Conservation (phyloP, 1,140 invertebrate species). For the Drosophila pandora region DNA sequence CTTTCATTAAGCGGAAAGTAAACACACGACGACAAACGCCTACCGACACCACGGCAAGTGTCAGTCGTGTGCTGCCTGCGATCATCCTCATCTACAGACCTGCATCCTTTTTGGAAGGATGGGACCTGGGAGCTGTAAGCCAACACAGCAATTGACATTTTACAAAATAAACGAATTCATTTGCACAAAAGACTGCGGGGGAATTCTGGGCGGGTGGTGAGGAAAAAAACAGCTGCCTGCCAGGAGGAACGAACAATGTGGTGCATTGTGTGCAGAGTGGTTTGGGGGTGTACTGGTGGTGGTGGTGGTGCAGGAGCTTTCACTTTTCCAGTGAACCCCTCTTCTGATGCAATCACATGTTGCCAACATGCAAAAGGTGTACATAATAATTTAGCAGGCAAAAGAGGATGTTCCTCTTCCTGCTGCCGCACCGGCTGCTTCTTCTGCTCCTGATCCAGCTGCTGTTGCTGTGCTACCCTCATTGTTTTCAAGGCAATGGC, state of each 20-base stretch:
- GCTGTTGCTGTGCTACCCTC: conserved; percentile 9
- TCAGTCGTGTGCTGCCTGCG: conserved; percentile 57
- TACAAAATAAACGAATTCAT: conserved; percentile 82
- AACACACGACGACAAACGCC: conserved; percentile 32
- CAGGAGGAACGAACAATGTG: conserved; percentile 50
- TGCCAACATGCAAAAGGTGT: conserved; percentile 78
- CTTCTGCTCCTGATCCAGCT: background rate
- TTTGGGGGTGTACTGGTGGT: background rate
- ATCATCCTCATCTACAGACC: conserved; percentile 1
- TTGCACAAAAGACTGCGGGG: conserved; percentile 64
- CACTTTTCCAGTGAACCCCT: conserved; percentile 49
- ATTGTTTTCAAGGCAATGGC: conserved; percentile 57
- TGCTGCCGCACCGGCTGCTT: background rate
- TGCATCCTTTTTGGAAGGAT: background rate
- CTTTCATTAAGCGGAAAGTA: conserved; percentile 76
- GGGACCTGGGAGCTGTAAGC: conserved; percentile 32
- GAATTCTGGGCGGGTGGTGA: background rate
- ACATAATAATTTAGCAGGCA: conserved; percentile 69
- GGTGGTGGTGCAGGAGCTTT: conserved; percentile 40
- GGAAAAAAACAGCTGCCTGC: conserved; percentile 15
- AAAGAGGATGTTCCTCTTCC: conserved; percentile 18
- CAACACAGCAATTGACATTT: conserved; percentile 77
- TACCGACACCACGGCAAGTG: conserved; percentile 50
- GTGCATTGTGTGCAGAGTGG: conserved; percentile 28
- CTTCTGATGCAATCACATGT: conserved; percentile 75